phyloP scores from a whole-genome alignment of 2,888 invertebrate species.

The Euphydryas editha region DNA sequence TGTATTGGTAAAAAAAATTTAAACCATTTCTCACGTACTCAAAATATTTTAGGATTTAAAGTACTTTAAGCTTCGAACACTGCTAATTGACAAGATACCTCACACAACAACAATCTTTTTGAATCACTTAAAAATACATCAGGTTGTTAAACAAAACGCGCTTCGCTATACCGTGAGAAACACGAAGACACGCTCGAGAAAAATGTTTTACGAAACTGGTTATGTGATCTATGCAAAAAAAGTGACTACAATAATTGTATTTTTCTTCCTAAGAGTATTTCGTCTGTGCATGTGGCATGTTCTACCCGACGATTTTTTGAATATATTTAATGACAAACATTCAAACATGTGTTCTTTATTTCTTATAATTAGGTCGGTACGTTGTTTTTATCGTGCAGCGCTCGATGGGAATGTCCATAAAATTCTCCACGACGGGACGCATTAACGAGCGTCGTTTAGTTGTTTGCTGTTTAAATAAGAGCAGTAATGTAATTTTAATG shows the following conservation, averaged over 20 bases:
- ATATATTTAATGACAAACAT: conserved; percentile 40
- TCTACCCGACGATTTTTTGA: conserved; percentile 33
- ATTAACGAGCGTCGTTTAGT: conserved; percentile 79
- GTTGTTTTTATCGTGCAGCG: conserved; percentile 44
- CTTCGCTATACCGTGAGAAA: conserved; percentile 41
- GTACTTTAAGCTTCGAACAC: conserved; percentile 38
- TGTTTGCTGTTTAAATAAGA: conserved; percentile 80
- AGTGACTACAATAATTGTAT: background rate
- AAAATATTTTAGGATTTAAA: conserved; percentile 52
- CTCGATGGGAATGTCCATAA: conserved; percentile 69
- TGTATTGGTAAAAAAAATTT: conserved; percentile 58
- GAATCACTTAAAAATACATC: conserved; percentile 73
- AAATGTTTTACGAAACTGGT: conserved; percentile 48
- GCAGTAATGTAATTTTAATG: conserved; percentile 82
- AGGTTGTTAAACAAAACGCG: conserved; percentile 62
- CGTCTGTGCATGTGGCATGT: background rate
- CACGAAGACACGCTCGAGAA: conserved; percentile 39
- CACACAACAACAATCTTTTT: conserved; percentile 56
- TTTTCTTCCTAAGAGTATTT: background rate
- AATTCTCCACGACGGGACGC: conserved; percentile 67
- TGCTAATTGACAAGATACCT: conserved; percentile 63
- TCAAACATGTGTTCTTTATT: conserved; percentile 46
- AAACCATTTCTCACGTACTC: conserved; percentile 54
- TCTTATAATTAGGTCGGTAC: conserved; percentile 45
- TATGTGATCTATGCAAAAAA: conserved; percentile 23